These are phyloP conservation scores for Limenitis arthemis DNA, from an alignment of 2,888 invertebrate genomes.

Conservation along the genomic window DNA sequence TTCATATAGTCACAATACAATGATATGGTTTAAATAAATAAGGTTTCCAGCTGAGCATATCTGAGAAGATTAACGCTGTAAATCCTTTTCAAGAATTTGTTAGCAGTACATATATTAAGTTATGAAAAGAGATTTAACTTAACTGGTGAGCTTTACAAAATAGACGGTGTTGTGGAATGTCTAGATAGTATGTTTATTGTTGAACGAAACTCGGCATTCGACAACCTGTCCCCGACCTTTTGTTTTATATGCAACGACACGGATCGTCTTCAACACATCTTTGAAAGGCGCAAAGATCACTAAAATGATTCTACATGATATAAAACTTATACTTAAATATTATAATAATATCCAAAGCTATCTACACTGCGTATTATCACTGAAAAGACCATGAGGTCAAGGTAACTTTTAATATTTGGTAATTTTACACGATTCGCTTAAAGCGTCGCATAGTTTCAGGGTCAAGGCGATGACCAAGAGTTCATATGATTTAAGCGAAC, in stretches of 20 bases:
- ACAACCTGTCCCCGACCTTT: slow-evolving; percentile 62
- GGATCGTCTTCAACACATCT: slow-evolving; percentile 50
- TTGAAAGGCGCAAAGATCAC: slow-evolving; percentile 42
- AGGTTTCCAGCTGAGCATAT: slow-evolving; percentile 12
- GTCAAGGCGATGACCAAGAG: slow-evolving; percentile 34
- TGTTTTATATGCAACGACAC: slow-evolving; percentile 33
- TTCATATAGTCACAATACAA: slow-evolving; percentile 15
- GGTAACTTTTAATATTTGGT: slow-evolving; percentile 70
- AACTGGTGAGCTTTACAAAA: slow-evolving; percentile 2
- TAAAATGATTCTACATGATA: slow-evolving; percentile 24
- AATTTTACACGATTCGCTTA: slow-evolving; percentile 55
- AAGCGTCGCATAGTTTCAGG: slow-evolving; percentile 38
- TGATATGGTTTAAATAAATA: slow-evolving; percentile 25
- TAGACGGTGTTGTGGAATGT: slow-evolving; percentile 20
- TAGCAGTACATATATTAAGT: slow-evolving; percentile 8
- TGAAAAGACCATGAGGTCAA: slow-evolving; percentile 55
- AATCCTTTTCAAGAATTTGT: slow-evolving; percentile 9
- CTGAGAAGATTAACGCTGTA: slow-evolving; percentile 15
- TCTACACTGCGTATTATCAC: slow-evolving; percentile 62
- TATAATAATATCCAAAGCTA: slow-evolving; percentile 51
- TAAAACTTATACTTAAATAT: slow-evolving; percentile 26
- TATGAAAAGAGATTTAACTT: slow-evolving; percentile 3
- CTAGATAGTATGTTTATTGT: slow-evolving; percentile 58
- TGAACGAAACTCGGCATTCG: slow-evolving; percentile 44
- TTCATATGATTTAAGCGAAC: slow-evolving; percentile 45